These are phyloP conservation scores for Laupala kohalensis DNA, from an alignment of 1,140 invertebrate species.

Conservation along the genomic window DNA sequence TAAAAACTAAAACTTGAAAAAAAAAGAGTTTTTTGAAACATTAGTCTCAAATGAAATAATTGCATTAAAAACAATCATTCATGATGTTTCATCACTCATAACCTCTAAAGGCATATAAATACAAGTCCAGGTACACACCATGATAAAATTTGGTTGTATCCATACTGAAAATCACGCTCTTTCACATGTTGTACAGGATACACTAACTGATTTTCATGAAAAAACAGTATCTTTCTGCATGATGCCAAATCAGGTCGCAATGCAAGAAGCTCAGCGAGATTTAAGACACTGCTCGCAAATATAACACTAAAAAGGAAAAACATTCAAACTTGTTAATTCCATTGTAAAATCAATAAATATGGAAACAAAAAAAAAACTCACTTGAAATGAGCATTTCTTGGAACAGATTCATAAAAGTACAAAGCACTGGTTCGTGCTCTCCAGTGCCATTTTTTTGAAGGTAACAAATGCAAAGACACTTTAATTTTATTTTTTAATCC, in stretches of 20 bases:
- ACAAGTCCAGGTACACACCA: conserved; percentile 42
- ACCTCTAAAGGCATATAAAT: no score
- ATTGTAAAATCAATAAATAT: neutral
- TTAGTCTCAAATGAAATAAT: no score
- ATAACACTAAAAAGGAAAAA: conserved; percentile 31
- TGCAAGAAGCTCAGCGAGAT: conserved; percentile 53
- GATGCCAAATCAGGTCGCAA: conserved; percentile 44
- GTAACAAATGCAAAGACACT: conserved; percentile 35
- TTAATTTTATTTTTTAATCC: conserved; percentile 24
- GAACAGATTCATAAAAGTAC: conserved; percentile 45
- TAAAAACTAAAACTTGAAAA: no score
- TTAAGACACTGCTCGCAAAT: conserved; percentile 59
- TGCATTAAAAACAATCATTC: no score
- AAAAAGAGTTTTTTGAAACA: no score
- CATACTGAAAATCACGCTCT: conserved; percentile 62
- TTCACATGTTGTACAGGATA: conserved; percentile 55
- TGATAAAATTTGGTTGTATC: conserved; percentile 61
- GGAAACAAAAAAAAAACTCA: conserved; percentile 17
- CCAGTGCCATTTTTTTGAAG: conserved; percentile 71
- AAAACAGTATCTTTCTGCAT: conserved; percentile 55
- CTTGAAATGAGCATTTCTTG: conserved; percentile 35
- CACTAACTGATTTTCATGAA: conserved; percentile 66
- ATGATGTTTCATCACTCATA: no score
- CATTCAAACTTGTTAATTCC: neutral
- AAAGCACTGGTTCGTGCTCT: conserved; percentile 51